phyloP scores from a whole-genome alignment of 2,888 invertebrate genomes.

The Drosophila flavopinicola region DNA sequence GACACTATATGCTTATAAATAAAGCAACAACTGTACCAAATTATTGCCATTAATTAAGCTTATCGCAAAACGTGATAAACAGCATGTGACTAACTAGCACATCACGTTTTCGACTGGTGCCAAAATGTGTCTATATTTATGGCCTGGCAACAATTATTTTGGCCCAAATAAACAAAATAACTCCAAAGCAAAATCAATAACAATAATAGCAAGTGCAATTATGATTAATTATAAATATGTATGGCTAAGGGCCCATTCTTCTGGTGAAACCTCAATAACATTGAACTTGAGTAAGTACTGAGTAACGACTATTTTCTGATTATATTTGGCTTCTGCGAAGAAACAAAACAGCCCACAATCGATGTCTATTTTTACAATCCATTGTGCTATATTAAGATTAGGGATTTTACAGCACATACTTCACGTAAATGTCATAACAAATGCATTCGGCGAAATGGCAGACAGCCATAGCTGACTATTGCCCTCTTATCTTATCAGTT shows the following conservation, averaged over 20 bases:
- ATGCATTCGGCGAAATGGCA: conserved; percentile 26
- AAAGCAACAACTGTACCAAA: conserved; percentile 6
- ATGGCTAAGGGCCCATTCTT: background rate
- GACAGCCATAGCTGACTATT: conserved; percentile 6
- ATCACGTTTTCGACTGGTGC: conserved; percentile 41
- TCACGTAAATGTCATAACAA: conserved; percentile 27
- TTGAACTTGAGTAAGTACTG: conserved; percentile 4
- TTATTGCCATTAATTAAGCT: conserved; percentile 10
- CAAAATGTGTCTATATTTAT: conserved; percentile 3
- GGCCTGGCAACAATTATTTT: conserved; percentile 20
- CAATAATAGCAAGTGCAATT: background rate
- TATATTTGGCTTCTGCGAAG: conserved; percentile 11
- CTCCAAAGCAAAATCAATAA: background rate
- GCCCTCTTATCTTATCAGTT: conserved; percentile 40
- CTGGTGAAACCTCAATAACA: conserved; percentile 2
- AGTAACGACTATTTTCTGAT: conserved; percentile 7
- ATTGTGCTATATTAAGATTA: conserved; percentile 7
- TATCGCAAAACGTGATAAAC: conserved; percentile 57
- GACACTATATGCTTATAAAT: conserved; percentile 8
- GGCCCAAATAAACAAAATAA: background rate
- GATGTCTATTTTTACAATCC: conserved; percentile 40
- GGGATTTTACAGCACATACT: conserved; percentile 16
- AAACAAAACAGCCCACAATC: background rate
- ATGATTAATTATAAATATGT: background rate
- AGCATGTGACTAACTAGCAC: conserved; percentile 42